phyloP scores from a whole-genome alignment of 2,888 invertebrate species.

The Nephrotoma guestfalica region DNA sequence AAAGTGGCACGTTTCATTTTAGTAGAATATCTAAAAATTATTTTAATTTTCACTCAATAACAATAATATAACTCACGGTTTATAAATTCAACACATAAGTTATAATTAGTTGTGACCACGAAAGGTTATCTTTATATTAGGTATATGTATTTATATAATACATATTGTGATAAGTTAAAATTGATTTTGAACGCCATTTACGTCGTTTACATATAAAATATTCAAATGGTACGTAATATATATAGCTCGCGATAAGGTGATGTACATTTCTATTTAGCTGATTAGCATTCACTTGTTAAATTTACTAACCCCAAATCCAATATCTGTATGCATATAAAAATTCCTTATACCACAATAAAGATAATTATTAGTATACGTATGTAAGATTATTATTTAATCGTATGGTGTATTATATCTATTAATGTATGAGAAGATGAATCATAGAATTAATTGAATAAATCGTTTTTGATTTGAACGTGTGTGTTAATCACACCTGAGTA shows the following conservation, averaged over 20 bases:
- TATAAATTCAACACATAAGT: neutral
- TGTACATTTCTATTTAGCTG: neutral
- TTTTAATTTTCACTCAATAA: neutral
- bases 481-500: neutral
- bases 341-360: neutral
- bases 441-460: neutral
- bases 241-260: neutral
- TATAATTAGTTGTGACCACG: neutral
- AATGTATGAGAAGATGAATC: neutral
- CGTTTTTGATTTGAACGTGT: neutral
- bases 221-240: neutral
- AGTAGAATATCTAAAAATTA: neutral
- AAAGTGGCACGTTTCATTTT: neutral
- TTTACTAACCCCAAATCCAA: neutral
- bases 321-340: neutral
- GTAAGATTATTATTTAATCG: neutral
- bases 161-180: neutral
- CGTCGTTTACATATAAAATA: neutral
- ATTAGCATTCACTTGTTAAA: neutral
- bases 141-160: neutral
- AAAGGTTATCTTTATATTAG: neutral
- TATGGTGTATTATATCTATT: neutral
- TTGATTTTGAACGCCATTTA: neutral
- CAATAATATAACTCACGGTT: neutral
- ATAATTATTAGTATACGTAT: neutral